phyloP scores from a whole-genome alignment of 2,797 vertebrate species.

The Lophotriccus pileatus region DNA sequence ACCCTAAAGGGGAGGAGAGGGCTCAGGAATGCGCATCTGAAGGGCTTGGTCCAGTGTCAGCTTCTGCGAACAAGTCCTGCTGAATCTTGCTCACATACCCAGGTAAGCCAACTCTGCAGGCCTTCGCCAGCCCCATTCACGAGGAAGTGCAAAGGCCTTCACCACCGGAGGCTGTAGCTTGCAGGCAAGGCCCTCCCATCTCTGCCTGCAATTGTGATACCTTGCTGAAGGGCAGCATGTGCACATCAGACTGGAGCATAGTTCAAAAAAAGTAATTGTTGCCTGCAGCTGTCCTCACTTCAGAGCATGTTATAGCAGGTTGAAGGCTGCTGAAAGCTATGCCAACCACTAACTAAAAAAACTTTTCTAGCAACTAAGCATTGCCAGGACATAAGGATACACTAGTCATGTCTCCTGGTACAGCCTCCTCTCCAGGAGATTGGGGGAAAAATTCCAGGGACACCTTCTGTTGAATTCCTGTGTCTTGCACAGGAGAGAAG shows the following conservation, averaged over 20 bases:
- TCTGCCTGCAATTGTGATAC: background rate
- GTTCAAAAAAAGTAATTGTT: constrained; percentile 17
- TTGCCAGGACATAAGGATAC: background rate
- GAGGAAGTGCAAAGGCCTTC: background rate
- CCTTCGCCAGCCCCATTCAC: background rate
- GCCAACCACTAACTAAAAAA: background rate
- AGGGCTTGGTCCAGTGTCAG: constrained; percentile 34
- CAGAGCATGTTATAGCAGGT: constrained; percentile 38
- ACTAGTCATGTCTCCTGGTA: background rate
- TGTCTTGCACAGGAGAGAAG: background rate
- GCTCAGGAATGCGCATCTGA: constrained; percentile 48
- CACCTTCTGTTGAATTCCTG: background rate
- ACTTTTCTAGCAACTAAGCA: background rate
- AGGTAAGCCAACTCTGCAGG: background rate
- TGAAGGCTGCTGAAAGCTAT: background rate
- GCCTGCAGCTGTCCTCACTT: constrained; percentile 34
- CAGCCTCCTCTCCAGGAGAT: background rate
- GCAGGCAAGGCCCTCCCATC: constrained; percentile 7
- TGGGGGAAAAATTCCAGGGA: background rate
- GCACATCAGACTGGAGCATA: background rate
- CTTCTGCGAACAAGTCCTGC: constrained; percentile 9
- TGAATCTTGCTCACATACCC: background rate
- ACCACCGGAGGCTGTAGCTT: constrained; percentile 3
- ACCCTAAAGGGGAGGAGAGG: constrained; percentile 30
- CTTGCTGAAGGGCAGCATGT: constrained; percentile 12